phyloP scores from a whole-genome alignment of 2,113 vertebrate genomes.

The Sturnira hondurensis region DNA sequence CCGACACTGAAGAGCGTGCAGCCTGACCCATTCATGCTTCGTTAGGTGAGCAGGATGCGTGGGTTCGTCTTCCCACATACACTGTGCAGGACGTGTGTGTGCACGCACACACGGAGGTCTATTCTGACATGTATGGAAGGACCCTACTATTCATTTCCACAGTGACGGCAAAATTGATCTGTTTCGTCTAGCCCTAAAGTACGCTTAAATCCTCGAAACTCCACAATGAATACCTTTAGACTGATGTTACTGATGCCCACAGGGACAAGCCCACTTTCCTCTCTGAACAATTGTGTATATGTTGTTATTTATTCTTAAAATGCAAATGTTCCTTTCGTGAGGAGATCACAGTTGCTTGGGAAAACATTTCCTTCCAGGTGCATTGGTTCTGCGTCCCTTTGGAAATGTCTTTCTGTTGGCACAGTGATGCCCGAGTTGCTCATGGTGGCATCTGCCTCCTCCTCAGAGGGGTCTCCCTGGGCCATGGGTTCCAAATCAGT shows the following conservation, averaged over 20 bases:
- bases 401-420: slow-evolving; percentile 65
- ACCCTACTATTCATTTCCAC: neutral
- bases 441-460: neutral
- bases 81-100: neutral
- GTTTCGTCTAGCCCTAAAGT: neutral
- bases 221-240: neutral
- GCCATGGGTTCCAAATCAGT: slow-evolving; percentile 52
- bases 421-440: slow-evolving; percentile 57
- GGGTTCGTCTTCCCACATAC: neutral
- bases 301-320: slow-evolving; percentile 60
- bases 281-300: neutral
- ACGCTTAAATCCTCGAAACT: neutral
- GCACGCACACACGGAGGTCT: neutral
- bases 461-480: slow-evolving; percentile 23
- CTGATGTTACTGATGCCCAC: neutral
- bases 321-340: slow-evolving; percentile 54
- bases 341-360: slow-evolving; percentile 8
- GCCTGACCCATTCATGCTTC: neutral
- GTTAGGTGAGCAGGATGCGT: neutral
- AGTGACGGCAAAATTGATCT: neutral
- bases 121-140: neutral
- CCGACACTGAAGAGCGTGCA: neutral
- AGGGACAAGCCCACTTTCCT: neutral
- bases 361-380: slow-evolving; percentile 50
- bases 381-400: slow-evolving; percentile 61